Conservation (phyloP, 2,888 invertebrate species). For the Timandra comae region DNA sequence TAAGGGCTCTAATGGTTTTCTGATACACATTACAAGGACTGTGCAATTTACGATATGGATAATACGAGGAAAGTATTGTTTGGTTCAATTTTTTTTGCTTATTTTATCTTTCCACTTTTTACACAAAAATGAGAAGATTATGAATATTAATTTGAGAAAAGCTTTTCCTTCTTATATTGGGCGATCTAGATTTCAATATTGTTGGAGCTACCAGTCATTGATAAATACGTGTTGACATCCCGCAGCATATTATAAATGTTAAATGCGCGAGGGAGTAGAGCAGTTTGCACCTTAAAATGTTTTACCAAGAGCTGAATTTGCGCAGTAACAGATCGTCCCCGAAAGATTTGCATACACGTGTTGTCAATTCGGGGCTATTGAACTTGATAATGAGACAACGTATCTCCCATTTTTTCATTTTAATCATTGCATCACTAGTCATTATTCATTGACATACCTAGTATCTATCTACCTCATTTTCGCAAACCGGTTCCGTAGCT, state of each 20-base stretch:
- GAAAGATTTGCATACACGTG: conserved; percentile 73
- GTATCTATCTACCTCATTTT: conserved; percentile 28
- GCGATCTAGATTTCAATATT: conserved; percentile 32
- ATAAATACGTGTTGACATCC: conserved; percentile 64
- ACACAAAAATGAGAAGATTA: too few relatives aligned
- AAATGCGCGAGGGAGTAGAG: conserved; percentile 35
- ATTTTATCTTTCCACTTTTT: too few relatives aligned
- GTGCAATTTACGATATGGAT: conserved; percentile 66
- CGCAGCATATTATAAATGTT: conserved; percentile 61
- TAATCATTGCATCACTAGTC: conserved; percentile 64
- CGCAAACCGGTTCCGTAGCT: conserved; percentile 28
- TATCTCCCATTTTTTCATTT: conserved; percentile 56
- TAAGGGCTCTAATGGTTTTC: conserved; percentile 60
- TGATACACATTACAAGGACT: conserved; percentile 61
- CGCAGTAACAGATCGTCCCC: conserved; percentile 39
- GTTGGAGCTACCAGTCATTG: conserved; percentile 51
- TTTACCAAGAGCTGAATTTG: conserved; percentile 52
- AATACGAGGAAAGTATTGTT: conserved; percentile 73
- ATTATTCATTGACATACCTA: conserved; percentile 34
- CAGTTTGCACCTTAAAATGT: conserved; percentile 62
- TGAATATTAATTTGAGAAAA: too few relatives aligned
- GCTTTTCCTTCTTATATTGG: conserved; percentile 35
- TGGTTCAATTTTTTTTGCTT: conserved; percentile 19
- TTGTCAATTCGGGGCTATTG: conserved; percentile 68
- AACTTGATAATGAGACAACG: conserved; percentile 72